Conservation (phyloP, 2,888 invertebrate genomes). For the Eurytoma adleriae region DNA sequence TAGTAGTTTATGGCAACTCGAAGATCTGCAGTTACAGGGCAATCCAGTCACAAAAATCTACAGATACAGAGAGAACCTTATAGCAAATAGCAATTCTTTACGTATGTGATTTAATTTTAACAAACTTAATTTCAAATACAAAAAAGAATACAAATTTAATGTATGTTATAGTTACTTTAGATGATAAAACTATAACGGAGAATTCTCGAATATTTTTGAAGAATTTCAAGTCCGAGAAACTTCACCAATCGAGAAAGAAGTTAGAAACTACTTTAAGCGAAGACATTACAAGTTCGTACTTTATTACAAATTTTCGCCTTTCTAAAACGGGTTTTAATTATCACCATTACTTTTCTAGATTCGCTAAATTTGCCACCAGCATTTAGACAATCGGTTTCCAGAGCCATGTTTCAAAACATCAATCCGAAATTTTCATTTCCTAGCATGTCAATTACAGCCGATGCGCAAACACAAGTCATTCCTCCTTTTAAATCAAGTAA, state of each 20-base stretch:
- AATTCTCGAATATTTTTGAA: slow-evolving; percentile 81
- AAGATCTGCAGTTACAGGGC: slow-evolving; percentile 79
- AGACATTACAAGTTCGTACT: slow-evolving; percentile 63
- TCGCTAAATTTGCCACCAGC: slow-evolving; percentile 73
- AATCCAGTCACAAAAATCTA: slow-evolving; percentile 82
- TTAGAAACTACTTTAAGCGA: slow-evolving; percentile 66
- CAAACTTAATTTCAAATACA: slow-evolving; percentile 20
- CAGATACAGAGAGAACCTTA: slow-evolving; percentile 83
- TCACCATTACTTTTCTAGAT: slow-evolving; percentile 58
- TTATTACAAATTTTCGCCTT: neutral
- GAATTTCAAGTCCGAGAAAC: slow-evolving; percentile 80
- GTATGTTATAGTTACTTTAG: slow-evolving; percentile 78
- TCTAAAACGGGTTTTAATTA: neutral
- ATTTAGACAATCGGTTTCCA: slow-evolving; percentile 70
- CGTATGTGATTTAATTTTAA: slow-evolving; percentile 73
- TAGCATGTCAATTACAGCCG: slow-evolving; percentile 62
- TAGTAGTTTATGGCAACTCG: slow-evolving; percentile 78
- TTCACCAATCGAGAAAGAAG: slow-evolving; percentile 65
- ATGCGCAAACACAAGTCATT: slow-evolving; percentile 65
- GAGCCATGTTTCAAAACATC: slow-evolving; percentile 70
- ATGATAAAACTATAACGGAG: slow-evolving; percentile 80
- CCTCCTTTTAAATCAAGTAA: slow-evolving; percentile 71
- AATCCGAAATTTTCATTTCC: slow-evolving; percentile 67
- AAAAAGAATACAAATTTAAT: neutral
- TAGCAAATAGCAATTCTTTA: slow-evolving; percentile 80